phyloP scores from a whole-genome alignment of 2,113 vertebrate species.

The Rhodinocichla rosea region DNA sequence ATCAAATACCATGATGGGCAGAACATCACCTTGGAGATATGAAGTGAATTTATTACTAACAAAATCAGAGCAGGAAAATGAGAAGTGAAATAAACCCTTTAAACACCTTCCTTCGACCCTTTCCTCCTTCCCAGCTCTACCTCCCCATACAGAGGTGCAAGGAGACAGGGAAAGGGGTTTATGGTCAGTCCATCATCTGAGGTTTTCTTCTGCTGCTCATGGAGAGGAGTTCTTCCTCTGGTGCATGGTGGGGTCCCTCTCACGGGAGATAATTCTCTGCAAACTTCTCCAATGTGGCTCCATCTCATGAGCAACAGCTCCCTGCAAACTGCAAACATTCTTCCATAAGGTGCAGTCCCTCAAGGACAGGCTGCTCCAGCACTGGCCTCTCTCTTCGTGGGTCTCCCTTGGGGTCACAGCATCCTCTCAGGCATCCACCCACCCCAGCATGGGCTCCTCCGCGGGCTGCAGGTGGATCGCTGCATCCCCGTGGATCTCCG shows the following conservation, averaged over 20 bases:
- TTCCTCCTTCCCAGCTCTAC: background rate
- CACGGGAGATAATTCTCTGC: rapidly evolving
- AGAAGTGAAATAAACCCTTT: background rate
- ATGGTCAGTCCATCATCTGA: background rate
- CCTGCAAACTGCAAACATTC: background rate
- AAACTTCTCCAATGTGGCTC: rapidly evolving
- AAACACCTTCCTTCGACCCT: background rate
- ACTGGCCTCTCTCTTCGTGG: rapidly evolving
- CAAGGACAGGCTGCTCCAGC: background rate
- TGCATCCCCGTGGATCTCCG: background rate
- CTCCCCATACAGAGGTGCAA: rapidly evolving
- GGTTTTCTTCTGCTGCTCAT: background rate
- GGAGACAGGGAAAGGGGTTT: background rate
- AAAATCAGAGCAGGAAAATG: background rate
- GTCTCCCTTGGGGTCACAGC: background rate
- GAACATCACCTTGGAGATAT: background rate
- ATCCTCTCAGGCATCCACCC: background rate
- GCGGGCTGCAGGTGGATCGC: background rate
- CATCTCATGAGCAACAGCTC: background rate
- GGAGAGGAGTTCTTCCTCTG: background rate
- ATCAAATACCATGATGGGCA: background rate
- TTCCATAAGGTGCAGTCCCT: background rate
- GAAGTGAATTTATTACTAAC: background rate
- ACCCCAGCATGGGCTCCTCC: background rate
- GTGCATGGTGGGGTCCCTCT: rapidly evolving